Base-by-base conservation (phyloP, 64 coral and sea anemone genomes). In the Porites lutea region DNA sequence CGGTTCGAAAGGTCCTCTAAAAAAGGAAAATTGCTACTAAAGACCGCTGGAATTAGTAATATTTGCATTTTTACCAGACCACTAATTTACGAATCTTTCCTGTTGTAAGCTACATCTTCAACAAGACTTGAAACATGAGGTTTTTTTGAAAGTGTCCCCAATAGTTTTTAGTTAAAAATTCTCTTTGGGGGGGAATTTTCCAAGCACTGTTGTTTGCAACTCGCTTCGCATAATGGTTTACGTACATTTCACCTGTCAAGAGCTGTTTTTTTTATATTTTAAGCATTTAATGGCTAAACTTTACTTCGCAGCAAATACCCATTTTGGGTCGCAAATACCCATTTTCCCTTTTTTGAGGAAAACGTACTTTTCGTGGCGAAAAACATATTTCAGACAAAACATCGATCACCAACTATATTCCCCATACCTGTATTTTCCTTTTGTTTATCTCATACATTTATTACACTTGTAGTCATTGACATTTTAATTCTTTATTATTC, bases 261-360 rank as follows among this genome's bases (percentile, higher is more conserved):
- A 62, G 59, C 59, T 62, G 0, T 9, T 63, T 63, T 63, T 63
- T 63, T 63, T 16, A 12, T 37, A 37, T 37, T 37, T 37, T 37
- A 37, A 37, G 27, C 27, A 37, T 37, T 37, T 37, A 37, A 0
- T 1, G 60, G 60, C 60, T 0, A 63, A 63, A 63, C 60, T 63
- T 63, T 63, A 63, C 60, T 63, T 63, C 60, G 60, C 60, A 63
- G 60, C 60, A 63, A 63, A 63, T 63, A 63, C 60, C 60, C 60
- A 63, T 63, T n/a, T 63, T 63, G 60, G 60, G 60, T 63, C 8
- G 60, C 60, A 63, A 63, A 63, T 63, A 63, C 60, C 60, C 60
- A 63, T 63, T 63, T 63, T 63, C 1, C 60, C 60, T 63, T 37
- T 37, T 37, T 37, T 37, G 27, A 37, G 27, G 27, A 37, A 37